Conservation (phyloP, 2,113 vertebrate species). For the Psophia crepitans region DNA sequence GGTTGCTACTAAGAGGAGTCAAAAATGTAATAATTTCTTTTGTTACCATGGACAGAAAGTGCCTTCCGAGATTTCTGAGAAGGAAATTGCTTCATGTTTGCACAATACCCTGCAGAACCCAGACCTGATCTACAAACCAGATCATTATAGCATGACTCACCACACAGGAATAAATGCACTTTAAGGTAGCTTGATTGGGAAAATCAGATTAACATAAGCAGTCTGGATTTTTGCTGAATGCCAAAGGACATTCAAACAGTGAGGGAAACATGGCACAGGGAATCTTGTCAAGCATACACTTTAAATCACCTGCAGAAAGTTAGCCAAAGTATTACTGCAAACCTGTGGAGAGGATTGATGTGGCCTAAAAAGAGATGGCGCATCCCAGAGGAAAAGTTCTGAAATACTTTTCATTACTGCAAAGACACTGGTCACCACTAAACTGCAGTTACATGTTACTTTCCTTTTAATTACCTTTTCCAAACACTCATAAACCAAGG, state of each 20-base stretch:
- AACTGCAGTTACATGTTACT: neutral
- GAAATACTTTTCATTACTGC: neutral
- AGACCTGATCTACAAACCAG: neutral
- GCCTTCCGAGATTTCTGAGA: neutral
- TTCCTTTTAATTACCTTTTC: neutral
- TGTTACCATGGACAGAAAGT: neutral
- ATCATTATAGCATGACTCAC: slow-evolving; percentile 22
- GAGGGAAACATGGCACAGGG: neutral
- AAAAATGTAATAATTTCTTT: neutral
- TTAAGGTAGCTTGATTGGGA: neutral
- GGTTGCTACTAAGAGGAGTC: neutral
- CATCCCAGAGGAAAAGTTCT: neutral
- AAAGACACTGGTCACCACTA: neutral
- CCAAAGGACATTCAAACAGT: neutral
- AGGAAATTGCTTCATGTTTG: neutral
- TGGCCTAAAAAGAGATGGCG: neutral
- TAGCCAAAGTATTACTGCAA: neutral
- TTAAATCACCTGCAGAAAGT: neutral
- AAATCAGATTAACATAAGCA: slow-evolving; percentile 14
- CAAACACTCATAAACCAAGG: neutral
- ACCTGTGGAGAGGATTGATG: neutral
- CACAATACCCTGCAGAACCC: neutral
- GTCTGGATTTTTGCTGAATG: neutral
- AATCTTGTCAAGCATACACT: neutral
- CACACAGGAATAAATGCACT: neutral